Evolutionary conservation across 2,113 vertebrate species (phyloP), one percentile per base, ranked within the genome.

Genomic region (Onychostoma macrolepis): DNA sequence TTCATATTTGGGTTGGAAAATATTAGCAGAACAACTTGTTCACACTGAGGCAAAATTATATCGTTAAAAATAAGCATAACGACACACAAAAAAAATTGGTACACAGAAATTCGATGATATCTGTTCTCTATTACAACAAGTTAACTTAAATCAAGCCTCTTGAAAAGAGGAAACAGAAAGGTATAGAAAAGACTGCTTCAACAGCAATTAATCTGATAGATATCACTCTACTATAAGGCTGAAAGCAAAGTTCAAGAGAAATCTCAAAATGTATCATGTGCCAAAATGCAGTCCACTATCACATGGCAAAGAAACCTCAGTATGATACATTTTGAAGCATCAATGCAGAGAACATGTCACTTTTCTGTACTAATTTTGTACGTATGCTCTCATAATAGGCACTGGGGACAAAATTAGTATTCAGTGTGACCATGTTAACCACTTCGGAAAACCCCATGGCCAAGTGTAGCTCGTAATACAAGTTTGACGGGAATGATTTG

Each of bases 31-130:
- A 94, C 92, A 92, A 92, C 91, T 90, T 92, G 80, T 92, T 93
- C 84, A 93, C 89, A 90, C 91, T 90, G 85, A 93, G 93, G 89
- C 88, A 92, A 91, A 88, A 92, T 92, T 76, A 92, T 83, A 83
- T 45, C 50, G 75, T 86, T 86, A 90, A 84, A 90, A 80, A 89
- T 86, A 87, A 87, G 78, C 75, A 89, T 84, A 77, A 89, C 65
- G 69, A 90, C 90, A 89, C 65, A 92, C 61, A 67, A 87, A 56
- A 90, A 90, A 92, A 93, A 92, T 92, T 95, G 91, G 90, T 97
- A 98, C 97, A 98, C 97, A 98, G 96, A 98, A 98, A 99, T 97
- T 97, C 96, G 91, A 97, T 98, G 96, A 97, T 97, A 96, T 98
- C 96, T 97, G 96, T 97, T 97, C 97, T 98, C 97, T 96, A 96